Evolutionary conservation across 2,888 invertebrate genomes (phyloP), one percentile per base, ranked within the genome.

Genomic region (Drosophila nigricruria): DNA sequence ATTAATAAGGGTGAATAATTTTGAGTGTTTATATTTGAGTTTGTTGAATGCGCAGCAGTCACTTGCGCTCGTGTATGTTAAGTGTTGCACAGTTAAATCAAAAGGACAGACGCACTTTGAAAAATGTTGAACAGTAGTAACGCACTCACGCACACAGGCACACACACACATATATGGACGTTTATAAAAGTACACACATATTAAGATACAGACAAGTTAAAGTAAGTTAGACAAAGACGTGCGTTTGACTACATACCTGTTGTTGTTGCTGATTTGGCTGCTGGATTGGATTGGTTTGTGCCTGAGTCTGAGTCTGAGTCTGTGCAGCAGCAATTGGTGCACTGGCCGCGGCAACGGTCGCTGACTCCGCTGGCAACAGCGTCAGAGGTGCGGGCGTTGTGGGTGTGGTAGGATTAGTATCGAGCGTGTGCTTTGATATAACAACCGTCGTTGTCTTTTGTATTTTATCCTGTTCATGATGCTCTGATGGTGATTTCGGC

Each of bases 371-470:
- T 27, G 73, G 42, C 50, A 61, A 45, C 58, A 42, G 64, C 42
- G 16, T 61, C n/a, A 80, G 56, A 14, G 91, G 80, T 71, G 91
- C 85, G 56, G 90, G 84, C 25, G 88, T 89, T 63, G 89, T 84
- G 63, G 82, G 88, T 60, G 91, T 85, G 56, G 91, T 83, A 42
- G 92, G 92, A 88, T 93, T 92, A 69, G 93, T 93, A 79, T 97
- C 97, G 87, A 97, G 94, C 65, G 97, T 97, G 93, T 98, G 98
- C 92, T 97, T 97, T 93, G 97, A 97, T 97, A 98, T 97, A 65
- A 98, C 97, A 87, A 98, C 96, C 14, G 97, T 98, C 77, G 98
- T 98, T 66, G 97, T 98, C 94, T 98, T 98, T 80, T 95, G 94
- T 88, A 95, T 94, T 90, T 95, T 95, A 77, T 93, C 93, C 80